A percentile compares a stretch with the other conserved stretches of the same genome.
phyloP scores from a whole-genome alignment of 2,888 invertebrate genomes.

The Portevinia maculata region DNA sequence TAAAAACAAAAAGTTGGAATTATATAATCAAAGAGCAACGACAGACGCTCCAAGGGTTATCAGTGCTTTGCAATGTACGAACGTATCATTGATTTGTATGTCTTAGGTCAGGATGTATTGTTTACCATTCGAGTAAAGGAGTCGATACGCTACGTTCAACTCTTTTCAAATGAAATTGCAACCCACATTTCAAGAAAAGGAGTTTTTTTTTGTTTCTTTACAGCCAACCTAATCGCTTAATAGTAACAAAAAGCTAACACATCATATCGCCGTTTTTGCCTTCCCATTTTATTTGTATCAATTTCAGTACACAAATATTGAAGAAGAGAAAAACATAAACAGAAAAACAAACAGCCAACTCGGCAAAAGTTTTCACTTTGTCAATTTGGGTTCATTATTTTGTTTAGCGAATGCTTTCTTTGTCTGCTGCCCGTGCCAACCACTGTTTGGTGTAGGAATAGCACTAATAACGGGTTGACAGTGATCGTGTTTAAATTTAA shows the following conservation, averaged over 20 bases:
- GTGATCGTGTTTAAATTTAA: constrained; percentile 36
- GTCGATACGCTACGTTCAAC: no score
- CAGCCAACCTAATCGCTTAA: background rate
- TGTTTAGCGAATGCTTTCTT: background rate
- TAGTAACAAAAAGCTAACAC: background rate
- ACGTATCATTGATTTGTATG: constrained; percentile 2
- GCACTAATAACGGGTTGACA: constrained; percentile 23
- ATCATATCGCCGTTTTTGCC: background rate
- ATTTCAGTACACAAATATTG: constrained; percentile 3
- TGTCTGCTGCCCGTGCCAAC: background rate
- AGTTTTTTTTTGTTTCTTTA: background rate
- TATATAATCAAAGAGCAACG: background rate
- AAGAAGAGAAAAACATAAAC: constrained; percentile 2
- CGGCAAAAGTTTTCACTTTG: constrained; percentile 1
- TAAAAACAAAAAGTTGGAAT: background rate
- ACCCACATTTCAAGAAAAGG: background rate
- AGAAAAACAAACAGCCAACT: constrained; percentile 3
- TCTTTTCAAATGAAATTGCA: no score
- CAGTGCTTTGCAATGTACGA: background rate
- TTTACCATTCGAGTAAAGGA: background rate
- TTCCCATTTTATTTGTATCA: constrained; percentile 19
- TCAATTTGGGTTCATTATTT: constrained; percentile 18
- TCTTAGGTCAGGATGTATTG: constrained; percentile 40
- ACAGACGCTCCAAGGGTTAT: constrained; percentile 26
- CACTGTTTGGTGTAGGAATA: constrained; percentile 10